Conservation (phyloP, 2,888 invertebrate genomes). For the Drosophila nigricruria region DNA sequence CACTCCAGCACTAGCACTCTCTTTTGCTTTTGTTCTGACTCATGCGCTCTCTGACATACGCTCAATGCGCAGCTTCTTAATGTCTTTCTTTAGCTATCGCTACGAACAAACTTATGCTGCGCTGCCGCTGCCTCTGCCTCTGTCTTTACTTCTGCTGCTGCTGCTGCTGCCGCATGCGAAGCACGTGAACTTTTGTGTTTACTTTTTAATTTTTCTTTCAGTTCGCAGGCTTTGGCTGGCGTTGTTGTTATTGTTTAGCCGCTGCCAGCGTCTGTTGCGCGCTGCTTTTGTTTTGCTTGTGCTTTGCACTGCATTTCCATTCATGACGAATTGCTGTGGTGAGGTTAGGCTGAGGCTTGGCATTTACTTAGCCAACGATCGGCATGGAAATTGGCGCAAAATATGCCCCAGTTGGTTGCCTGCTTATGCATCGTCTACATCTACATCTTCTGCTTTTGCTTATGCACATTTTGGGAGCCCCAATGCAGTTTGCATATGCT, state of each 20-base stretch:
- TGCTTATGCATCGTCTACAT: slow-evolving; percentile 9
- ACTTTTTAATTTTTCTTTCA: slow-evolving; percentile 74
- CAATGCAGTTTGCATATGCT: slow-evolving; percentile 56
- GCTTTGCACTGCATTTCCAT: slow-evolving; percentile 65
- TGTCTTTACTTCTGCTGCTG: slow-evolving; percentile 26
- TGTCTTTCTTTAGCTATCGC: slow-evolving; percentile 18
- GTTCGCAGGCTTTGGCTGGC: slow-evolving; percentile 40
- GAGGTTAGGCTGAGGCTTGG: slow-evolving; percentile 27
- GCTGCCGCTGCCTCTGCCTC: slow-evolving; percentile 3
- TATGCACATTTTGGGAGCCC: slow-evolving; percentile 35
- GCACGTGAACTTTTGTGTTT: slow-evolving; percentile 80
- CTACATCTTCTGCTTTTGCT: slow-evolving; percentile 3
- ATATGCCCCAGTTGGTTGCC: slow-evolving; percentile 67
- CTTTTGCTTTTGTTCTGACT: slow-evolving; percentile 17
- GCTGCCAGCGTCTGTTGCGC: slow-evolving; percentile 52
- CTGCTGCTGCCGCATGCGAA: slow-evolving; percentile 51
- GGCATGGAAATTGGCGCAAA: slow-evolving; percentile 78
- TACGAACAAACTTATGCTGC: slow-evolving; percentile 10
- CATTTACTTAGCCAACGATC: slow-evolving; percentile 59
- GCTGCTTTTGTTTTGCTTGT: slow-evolving; percentile 58
- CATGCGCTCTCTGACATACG: slow-evolving; percentile 47
- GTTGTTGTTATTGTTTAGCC: slow-evolving; percentile 34
- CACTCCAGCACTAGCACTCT: slow-evolving; percentile 5
- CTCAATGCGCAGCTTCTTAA: slow-evolving; percentile 57
- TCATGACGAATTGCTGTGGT: slow-evolving; percentile 48